Evolutionary conservation across 2,888 invertebrate species (phyloP), one percentile per base, ranked within the genome.

Genomic region (Noctua fimbriata): DNA sequence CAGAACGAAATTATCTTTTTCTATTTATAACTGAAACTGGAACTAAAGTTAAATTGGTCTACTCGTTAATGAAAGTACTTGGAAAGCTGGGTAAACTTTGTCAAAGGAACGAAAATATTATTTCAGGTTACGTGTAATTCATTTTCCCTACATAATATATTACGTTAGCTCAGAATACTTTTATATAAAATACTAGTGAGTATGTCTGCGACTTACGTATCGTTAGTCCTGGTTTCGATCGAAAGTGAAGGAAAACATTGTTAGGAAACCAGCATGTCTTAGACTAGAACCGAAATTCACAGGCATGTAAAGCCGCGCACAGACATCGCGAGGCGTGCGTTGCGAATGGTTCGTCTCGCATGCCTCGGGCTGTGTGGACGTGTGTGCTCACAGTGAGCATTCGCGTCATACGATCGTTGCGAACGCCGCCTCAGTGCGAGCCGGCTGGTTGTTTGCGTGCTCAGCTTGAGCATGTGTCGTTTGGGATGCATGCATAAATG

Each of bases 91-190:
- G 65, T 76, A 76, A 81, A 79, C 65, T 41, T 81, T 78, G 55
- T 44, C 69, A 67, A 78, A 77, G 73, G n/a, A 66, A 74, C 10
- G 76, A 70, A 76, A 78, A 77, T 75, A 65, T 74, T 78, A 76
- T 79, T 78, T 81, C 21, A 69, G 69, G 72, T 52, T 69, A 71
- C 18, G 36, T 72, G 47, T 65, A 49, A 76, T 77, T 78, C 16
- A 76, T 73, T 55, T 69, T 76, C 21, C n/a, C 28, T 44, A 28
- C 16, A 67, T 41, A 41, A 72, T 65, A 36, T 77, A 79, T 76
- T 76, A 84, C 47, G 36, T 72, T 49, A 71, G 49, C 55, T 16
- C 21, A n/a, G 14, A 73, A 80, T 82, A 58, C 44, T 74, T 78
- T 36, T 9, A 32, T 12, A 16, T 21, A 73, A 58, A n/a, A 58